Base-by-base conservation (phyloP, 2,113 vertebrate species). In the Mystacornis crossleyi region DNA sequence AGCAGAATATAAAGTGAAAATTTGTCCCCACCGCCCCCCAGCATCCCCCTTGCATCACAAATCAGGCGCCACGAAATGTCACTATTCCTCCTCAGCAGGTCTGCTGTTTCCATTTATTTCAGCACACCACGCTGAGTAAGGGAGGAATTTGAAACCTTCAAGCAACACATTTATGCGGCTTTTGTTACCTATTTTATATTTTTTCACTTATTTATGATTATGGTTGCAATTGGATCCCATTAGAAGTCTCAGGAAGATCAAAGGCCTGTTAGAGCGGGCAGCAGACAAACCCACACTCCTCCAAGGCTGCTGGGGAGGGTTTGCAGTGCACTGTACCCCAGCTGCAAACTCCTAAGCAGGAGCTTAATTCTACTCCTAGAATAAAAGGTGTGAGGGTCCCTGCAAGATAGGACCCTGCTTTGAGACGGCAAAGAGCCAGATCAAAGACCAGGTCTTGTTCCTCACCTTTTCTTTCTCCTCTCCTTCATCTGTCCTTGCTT, bases 1-100 rank as follows among this genome's bases (percentile, higher is more conserved):
- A 96, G 73, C 92, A 90, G 95, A 95, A 96, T 97, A 96, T 96
- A 96, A 96, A 97, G 93, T 96, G 95, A 97, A 94, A 96, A 94
- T 94, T 93, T 92, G 95, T 96, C 80, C 82, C 81, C 42, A 29
- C 42, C 0, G 25, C 85, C 82, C 86, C 91, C 65, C 88, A 95
- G 89, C 77, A 78, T 90, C 79, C 80, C 92, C 89, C 48, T 54
- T 42, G 95, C 93, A 95, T 95, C 85, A 60, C 93, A 94, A 94
- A 96, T 95, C 90, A 83, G 86, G 34, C 2, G 0, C 61, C 40
- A 48, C 36, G 47, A 84, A 94, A 93, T 71, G 83, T 94, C 89
- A 79, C 83, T 95, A 43, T 81, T 94, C 23, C 70, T 94, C 62
- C 95, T 77, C 93, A 87, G 84, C 75, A 69, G 90, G 43, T 86